Percentiles rank a stretch among this genome's conserved stretches.
Evolutionary conservation across 2,113 vertebrate genomes (phyloP).

Genomic region (Labeo catla): DNA sequence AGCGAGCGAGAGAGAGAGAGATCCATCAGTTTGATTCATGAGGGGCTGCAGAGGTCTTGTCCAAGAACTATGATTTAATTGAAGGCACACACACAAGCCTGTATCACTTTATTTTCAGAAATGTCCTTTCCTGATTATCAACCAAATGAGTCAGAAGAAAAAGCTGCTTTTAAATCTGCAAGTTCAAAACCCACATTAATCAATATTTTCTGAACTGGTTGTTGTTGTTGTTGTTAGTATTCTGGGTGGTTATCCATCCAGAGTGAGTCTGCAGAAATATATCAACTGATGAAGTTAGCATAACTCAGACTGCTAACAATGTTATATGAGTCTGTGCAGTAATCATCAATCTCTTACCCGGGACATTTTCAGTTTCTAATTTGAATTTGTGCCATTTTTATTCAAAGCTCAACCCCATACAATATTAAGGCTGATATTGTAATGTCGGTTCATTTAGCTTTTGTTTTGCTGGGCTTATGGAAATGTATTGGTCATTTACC

Average conservation of each 20-base stretch:
- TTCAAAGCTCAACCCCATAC: background rate
- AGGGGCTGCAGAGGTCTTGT: constrained; percentile 30
- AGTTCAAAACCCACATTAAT: background rate
- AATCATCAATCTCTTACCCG: constrained; percentile 14
- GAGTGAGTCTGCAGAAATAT: background rate
- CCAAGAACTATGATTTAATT: constrained; percentile 49
- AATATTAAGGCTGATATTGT: background rate
- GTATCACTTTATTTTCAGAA: background rate
- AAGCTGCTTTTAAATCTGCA: background rate
- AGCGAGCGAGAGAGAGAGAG: background rate
- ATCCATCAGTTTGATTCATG: constrained; percentile 49
- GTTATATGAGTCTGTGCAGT: constrained; percentile 8
- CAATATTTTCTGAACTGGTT: background rate
- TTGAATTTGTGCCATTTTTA: constrained; percentile 1
- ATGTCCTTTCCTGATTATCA: background rate
- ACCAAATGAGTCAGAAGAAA: background rate
- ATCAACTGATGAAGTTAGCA: constrained; percentile 13
- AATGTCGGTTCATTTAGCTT: background rate
- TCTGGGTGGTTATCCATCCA: background rate
- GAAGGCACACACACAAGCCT: constrained; percentile 2
- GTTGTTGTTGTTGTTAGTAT: background rate
- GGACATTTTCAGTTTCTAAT: constrained; percentile 12
- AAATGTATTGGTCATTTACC: background rate
- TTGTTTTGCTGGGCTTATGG: background rate
- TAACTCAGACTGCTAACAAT: constrained; percentile 12